phyloP scores from a whole-genome alignment of 2,113 vertebrate genomes.

The Apeltes quadracus region DNA sequence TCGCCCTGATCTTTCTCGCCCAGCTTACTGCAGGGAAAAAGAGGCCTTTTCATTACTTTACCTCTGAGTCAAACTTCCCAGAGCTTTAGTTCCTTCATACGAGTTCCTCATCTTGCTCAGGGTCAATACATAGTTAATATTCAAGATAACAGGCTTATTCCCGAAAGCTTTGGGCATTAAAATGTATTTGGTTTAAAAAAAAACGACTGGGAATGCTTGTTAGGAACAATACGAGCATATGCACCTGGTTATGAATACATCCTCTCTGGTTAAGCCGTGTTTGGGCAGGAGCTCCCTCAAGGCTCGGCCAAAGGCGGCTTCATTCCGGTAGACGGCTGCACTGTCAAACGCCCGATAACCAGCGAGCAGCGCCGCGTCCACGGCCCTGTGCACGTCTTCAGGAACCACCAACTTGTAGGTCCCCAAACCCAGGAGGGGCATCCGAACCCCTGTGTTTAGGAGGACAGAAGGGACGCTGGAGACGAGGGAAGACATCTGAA shows the following conservation, averaged over 20 bases:
- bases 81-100: background rate
- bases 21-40: slow-evolving; percentile 75
- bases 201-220: background rate
- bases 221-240: background rate
- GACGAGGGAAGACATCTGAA: slow-evolving; percentile 46
- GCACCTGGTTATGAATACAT: slow-evolving; percentile 83
- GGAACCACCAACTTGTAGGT: slow-evolving; percentile 76
- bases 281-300: slow-evolving; percentile 79
- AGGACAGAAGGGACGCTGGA: slow-evolving; percentile 43
- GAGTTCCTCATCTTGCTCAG: background rate
- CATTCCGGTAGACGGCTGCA: slow-evolving; percentile 83
- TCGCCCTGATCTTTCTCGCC: slow-evolving; percentile 81
- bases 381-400: slow-evolving; percentile 63
- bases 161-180: background rate
- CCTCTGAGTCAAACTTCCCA: background rate
- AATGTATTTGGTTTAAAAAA: background rate
- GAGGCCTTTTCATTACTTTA: background rate
- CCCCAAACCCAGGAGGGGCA: slow-evolving; percentile 87
- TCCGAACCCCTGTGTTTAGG: slow-evolving; percentile 77
- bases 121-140: background rate
- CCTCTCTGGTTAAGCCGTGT: slow-evolving; percentile 75
- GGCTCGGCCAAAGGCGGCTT: slow-evolving; percentile 76
- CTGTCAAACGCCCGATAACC: slow-evolving; percentile 86
- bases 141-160: background rate
- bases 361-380: slow-evolving; percentile 79